Evolutionary conservation across 1,140 invertebrate genomes (phyloP).

Genomic region (Microplitis mediator): DNA sequence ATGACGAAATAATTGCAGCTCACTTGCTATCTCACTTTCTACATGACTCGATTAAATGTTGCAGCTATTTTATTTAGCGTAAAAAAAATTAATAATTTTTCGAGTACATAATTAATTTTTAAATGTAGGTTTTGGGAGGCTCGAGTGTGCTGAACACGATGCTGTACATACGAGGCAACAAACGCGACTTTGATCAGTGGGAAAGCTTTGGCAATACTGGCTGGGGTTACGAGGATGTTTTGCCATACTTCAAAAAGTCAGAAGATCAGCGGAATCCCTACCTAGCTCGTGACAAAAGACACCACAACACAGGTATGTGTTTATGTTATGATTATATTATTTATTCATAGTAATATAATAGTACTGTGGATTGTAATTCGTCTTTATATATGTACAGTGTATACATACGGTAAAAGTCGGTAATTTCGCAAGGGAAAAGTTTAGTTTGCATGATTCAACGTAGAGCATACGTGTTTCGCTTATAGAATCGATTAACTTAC

Average conservation of each 20-base stretch:
- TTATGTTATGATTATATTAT: neutral
- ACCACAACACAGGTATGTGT: conserved; percentile 71
- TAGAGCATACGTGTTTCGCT: neutral
- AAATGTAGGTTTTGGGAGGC: conserved; percentile 74
- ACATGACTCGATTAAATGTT: neutral
- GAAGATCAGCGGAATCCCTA: conserved; percentile 85
- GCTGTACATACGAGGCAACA: conserved; percentile 92
- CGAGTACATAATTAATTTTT: neutral
- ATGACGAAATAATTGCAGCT: no score
- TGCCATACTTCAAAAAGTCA: conserved; percentile 88
- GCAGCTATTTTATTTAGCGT: neutral
- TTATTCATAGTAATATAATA: no score
- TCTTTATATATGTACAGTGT: neutral
- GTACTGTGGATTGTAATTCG: neutral
- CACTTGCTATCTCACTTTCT: no score
- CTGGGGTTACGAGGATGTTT: conserved; percentile 87
- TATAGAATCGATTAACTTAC: neutral
- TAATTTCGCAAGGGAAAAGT: neutral
- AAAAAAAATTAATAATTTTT: neutral
- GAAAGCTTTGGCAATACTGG: conserved; percentile 82
- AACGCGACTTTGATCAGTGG: conserved; percentile 90
- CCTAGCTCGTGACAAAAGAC: conserved; percentile 71
- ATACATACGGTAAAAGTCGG: neutral
- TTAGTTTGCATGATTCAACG: neutral
- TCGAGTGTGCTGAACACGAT: conserved; percentile 87